Evolutionary conservation across 2,888 invertebrate genomes (phyloP).

Genomic region (Laspeyria flexula): DNA sequence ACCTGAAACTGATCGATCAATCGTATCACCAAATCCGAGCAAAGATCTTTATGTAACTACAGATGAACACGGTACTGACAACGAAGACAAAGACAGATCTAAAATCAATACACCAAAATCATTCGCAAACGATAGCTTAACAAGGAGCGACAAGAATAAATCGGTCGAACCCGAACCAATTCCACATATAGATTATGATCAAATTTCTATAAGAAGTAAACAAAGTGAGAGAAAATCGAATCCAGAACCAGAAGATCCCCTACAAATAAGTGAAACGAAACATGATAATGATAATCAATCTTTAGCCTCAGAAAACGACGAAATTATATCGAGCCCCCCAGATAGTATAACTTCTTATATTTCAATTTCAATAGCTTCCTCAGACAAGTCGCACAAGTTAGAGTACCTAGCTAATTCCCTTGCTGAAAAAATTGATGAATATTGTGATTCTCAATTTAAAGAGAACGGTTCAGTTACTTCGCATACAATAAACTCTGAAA

Average conservation of each 20-base stretch:
- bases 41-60: slow-evolving; percentile 76
- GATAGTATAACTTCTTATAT: slow-evolving; percentile 84
- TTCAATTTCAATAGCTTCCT: slow-evolving; percentile 82
- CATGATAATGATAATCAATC: slow-evolving; percentile 68
- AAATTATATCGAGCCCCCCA: slow-evolving; percentile 77
- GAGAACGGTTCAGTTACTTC: slow-evolving; percentile 67
- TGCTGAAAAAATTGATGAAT: slow-evolving; percentile 84
- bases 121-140: slow-evolving; percentile 76
- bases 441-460: slow-evolving; percentile 79
- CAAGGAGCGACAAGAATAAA: slow-evolving; percentile 71
- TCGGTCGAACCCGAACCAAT: slow-evolving; percentile 48
- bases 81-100: slow-evolving; percentile 66
- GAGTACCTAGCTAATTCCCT: slow-evolving; percentile 82
- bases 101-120: slow-evolving; percentile 81
- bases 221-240: slow-evolving; percentile 48
- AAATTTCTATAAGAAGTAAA: slow-evolving; percentile 62
- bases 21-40: slow-evolving; percentile 64
- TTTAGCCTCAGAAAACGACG: slow-evolving; percentile 80
- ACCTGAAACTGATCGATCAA: slow-evolving; percentile 76
- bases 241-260: slow-evolving; percentile 28
- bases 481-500: slow-evolving; percentile 58
- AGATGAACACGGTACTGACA: slow-evolving; percentile 73
- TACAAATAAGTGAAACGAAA: slow-evolving; percentile 40
- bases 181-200: slow-evolving; percentile 56
- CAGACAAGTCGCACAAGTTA: slow-evolving; percentile 80